These are phyloP conservation scores for Himalopsyche tibetana DNA, from an alignment of 2,888 invertebrate species.

Conservation along the genomic window DNA sequence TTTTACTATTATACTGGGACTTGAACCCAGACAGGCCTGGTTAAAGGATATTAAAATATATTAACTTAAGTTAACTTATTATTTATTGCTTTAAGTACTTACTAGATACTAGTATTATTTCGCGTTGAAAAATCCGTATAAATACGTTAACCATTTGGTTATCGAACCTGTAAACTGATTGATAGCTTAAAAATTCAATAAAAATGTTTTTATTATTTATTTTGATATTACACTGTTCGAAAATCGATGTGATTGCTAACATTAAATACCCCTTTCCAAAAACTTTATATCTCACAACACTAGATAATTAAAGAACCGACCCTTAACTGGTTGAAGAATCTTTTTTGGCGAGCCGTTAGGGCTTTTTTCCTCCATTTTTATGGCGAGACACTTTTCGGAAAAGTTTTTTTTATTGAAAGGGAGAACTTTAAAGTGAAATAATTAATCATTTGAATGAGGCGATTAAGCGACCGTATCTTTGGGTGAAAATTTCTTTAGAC, in stretches of 20 bases:
- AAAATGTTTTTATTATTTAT: background rate
- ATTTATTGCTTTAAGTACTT: no score
- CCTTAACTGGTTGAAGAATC: background rate
- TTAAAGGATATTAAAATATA: no score
- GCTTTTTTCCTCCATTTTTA: conserved; percentile 27
- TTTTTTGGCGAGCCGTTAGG: background rate
- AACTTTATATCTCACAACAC: background rate
- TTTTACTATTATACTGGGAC: no score
- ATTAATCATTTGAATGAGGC: conserved; percentile 46
- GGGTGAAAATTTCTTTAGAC: background rate
- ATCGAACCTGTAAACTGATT: no score
- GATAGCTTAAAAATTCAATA: no score
- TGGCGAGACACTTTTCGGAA: conserved; percentile 38
- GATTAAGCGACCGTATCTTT: conserved; percentile 48
- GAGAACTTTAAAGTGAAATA: conserved; percentile 49
- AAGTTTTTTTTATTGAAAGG: conserved; percentile 51
- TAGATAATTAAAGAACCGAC: conserved; percentile 19
- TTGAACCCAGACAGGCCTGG: no score
- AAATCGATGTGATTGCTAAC: background rate
- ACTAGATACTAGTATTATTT: no score
- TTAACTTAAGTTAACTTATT: no score
- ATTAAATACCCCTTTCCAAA: background rate
- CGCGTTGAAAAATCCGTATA: no score
- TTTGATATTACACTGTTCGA: background rate
- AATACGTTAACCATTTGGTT: no score